Evolutionary conservation across 1,140 invertebrate genomes (phyloP).

Genomic region (Andrena cerasifolii): DNA sequence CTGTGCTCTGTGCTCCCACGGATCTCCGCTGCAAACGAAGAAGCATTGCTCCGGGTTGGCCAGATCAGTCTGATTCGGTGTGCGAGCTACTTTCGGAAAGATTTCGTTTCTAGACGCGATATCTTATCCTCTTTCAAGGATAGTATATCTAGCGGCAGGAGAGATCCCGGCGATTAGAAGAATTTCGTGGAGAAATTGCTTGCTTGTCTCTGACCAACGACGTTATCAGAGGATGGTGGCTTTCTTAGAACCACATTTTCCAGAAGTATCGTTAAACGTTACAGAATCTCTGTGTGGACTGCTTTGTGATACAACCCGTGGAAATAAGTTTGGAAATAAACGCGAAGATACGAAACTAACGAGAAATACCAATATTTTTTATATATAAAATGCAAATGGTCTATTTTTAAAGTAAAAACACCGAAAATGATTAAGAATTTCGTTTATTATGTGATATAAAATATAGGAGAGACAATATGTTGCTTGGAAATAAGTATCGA

Average conservation of each 20-base stretch:
- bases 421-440: no score
- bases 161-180: slow-evolving; percentile 29
- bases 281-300: no score
- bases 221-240: slow-evolving; percentile 17
- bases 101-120: slow-evolving; percentile 43
- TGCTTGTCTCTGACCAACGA: slow-evolving; percentile 12
- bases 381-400: no score
- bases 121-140: neutral
- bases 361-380: no score
- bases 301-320: no score
- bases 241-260: neutral
- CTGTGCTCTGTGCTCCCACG: neutral
- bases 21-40: neutral
- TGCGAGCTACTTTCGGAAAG: slow-evolving; percentile 28
- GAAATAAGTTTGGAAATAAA: no score
- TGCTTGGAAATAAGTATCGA: no score
- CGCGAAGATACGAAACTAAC: no score
- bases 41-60: neutral
- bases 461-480: no score
- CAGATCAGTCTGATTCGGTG: slow-evolving; percentile 30
- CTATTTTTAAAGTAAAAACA: no score
- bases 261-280: neutral
- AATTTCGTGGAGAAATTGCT: slow-evolving; percentile 43
- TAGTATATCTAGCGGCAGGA: neutral
- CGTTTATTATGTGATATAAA: no score